These are phyloP conservation scores for Leptinotarsa haldemani DNA, from an alignment of 2,888 invertebrate species.

Conservation along the genomic window DNA sequence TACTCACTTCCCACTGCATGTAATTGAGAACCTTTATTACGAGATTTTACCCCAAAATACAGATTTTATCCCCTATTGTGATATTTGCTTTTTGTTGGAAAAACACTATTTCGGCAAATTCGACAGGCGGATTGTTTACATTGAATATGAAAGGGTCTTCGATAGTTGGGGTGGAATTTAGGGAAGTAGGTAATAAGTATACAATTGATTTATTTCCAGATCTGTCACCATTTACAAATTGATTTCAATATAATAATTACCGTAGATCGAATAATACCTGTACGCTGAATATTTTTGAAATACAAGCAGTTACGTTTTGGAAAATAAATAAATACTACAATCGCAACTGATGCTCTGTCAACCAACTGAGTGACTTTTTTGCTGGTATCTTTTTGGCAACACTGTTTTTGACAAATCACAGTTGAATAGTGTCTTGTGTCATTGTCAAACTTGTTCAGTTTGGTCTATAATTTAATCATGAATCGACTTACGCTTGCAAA, in stretches of 20 bases:
- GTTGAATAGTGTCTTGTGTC: too few relatives aligned
- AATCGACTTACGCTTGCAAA: too few relatives aligned
- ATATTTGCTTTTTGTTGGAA: conserved; percentile 60
- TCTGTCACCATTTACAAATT: conserved; percentile 43
- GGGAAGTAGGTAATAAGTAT: conserved; percentile 52
- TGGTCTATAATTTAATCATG: too few relatives aligned
- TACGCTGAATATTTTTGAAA: too few relatives aligned
- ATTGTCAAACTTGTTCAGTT: too few relatives aligned
- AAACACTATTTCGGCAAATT: conserved; percentile 61
- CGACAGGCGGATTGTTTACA: conserved; percentile 63
- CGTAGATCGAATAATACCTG: not conserved
- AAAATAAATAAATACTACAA: too few relatives aligned
- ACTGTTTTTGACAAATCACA: too few relatives aligned
- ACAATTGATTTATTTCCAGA: conserved; percentile 48
- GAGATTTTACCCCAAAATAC: conserved; percentile 60
- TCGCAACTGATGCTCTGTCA: too few relatives aligned
- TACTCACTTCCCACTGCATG: conserved; percentile 48
- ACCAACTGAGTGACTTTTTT: too few relatives aligned
- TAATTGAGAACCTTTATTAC: conserved; percentile 63
- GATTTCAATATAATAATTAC: conserved; percentile 26
- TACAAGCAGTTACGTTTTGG: too few relatives aligned
- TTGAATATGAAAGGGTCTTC: conserved; percentile 60
- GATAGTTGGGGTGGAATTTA: conserved; percentile 50
- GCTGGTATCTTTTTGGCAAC: too few relatives aligned
- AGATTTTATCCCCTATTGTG: conserved; percentile 57